Base-by-base conservation (phyloP, 2,888 invertebrate genomes). In the Cerceris ruficornis region DNA sequence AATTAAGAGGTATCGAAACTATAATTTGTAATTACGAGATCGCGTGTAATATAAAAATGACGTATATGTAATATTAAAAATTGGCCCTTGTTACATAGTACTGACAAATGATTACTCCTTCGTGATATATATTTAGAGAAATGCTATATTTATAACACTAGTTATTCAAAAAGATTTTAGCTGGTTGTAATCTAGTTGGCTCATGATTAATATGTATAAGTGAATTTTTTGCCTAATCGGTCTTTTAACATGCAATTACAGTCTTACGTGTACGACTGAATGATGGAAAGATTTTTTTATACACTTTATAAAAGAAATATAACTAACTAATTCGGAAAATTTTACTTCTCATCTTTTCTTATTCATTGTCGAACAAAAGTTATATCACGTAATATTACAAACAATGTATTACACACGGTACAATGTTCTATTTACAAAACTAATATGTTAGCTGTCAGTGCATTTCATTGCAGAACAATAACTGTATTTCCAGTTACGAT, bases 401-500 rank as follows among this genome's bases (percentile, higher is more conserved):
- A 66, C 49, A 73, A 69, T 59, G 55, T 58, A 57, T 75, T 72
- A 42, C 54, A 14, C 57, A 74, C n/a, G 60, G 15, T 62, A 61
- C 50, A 11, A 54, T 39, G 39, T 2, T 58, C 61, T 65, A 52
- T 11, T 50, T 67, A 62, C 50, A 80, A 57, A 64, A 68, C 65
- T 55, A 17, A 54, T 46, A 6, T 61, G 65, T 41, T 55, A 66
- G 8, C 55, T 50, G 42, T 49, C n/a, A 50, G 50, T 75, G 55
- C 64, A 73, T 49, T 69, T 79, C 66, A 15, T 62, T 60, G 41
- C 8, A 46, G 43, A 74, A 80, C 71, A 59, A 77, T 75, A 72
- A 71, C 61, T 84, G 83, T 88, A 88, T 85, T 84, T 65, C 67
- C 76, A 86, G 83, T 84, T 86, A 88, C 81, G 76, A 86, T 78